Base-by-base conservation (phyloP, 2,888 invertebrate genomes). In the Cosmia pyralina region DNA sequence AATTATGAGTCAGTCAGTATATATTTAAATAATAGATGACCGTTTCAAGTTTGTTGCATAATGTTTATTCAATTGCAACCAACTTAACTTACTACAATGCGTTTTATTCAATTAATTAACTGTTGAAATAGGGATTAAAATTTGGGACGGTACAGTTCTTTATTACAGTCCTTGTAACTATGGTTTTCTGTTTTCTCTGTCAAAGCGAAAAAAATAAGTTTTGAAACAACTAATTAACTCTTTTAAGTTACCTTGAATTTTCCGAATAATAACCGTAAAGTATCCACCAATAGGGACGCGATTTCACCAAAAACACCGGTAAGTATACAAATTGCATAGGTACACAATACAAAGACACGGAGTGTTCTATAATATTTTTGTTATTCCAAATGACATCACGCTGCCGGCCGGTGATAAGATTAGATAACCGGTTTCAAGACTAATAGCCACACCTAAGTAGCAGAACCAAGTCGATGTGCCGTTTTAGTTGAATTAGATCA, bases 301-400 rank as follows among this genome's bases (percentile, higher is more conserved):
- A 80, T 83, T 84, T 74, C 83, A 82, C 79, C 67, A 80, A 83
- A 84, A 83, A 79, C 70, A 85, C 72, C 60, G 63, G 60, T 82
- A 72, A 63, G 7, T 46, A 52, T 17, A 84, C 76, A 71, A 86
- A 90, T 83, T 89, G 87, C 87, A 90, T 69, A n/a, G n/a, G n/a
- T n/a, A 58, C 34, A 72, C 50, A 69, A 58, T 69, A 74, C 69
- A 83, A 75, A 77, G 63, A 72, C 77, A 79, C 79, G 74, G 69
- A 79, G 79, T 76, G 77, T 79, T 78, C 79, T 78, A 83, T 82
- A 87, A 78, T 89, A 87, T 90, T 89, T 88, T 89, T 90, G 89
- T 92, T 90, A 88, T 88, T 88, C 72, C 77, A 77, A 87, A 88
- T 94, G 94, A 93, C 93, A 92, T 95, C 93, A 94, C 85, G 62